Evolutionary conservation across 2,888 invertebrate species (phyloP).

Genomic region (Tanypteryx hageni): DNA sequence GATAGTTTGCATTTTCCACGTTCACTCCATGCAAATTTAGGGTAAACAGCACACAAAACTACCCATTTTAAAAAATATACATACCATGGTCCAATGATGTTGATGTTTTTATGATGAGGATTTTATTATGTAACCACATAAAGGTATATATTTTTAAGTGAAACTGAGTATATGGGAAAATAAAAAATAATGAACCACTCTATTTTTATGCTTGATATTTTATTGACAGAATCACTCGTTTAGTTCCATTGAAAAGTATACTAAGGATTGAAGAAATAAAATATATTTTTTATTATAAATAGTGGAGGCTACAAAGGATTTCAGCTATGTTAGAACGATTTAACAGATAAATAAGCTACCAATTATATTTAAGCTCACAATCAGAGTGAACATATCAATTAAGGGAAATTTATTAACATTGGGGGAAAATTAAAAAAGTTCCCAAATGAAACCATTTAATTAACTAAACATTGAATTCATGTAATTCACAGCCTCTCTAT

Average conservation of each 20-base stretch:
- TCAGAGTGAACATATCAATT: background rate
- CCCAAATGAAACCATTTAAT: too few relatives aligned
- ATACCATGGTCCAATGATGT: conserved; percentile 58
- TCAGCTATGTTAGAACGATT: background rate
- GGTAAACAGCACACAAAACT: conserved; percentile 8
- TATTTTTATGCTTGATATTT: background rate
- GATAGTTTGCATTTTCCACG: background rate
- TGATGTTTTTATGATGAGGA: conserved; percentile 1
- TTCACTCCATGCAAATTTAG: conserved; percentile 54
- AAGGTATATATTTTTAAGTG: background rate
- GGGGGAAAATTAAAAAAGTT: too few relatives aligned
- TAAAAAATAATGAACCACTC: background rate
- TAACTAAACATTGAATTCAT: background rate
- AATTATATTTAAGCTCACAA: background rate
- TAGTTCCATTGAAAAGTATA: background rate
- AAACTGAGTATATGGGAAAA: background rate
- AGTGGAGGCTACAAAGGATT: background rate
- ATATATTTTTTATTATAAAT: background rate
- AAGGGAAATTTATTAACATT: background rate
- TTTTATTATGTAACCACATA: background rate
- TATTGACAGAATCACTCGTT: conserved; percentile 4
- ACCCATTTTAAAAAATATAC: conserved; percentile 53
- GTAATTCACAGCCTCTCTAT: background rate
- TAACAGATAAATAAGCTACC: background rate
- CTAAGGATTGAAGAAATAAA: background rate